These are phyloP conservation scores for Potamilus streckersoni DNA, from an alignment of 1,140 invertebrate genomes.

Conservation along the genomic window DNA sequence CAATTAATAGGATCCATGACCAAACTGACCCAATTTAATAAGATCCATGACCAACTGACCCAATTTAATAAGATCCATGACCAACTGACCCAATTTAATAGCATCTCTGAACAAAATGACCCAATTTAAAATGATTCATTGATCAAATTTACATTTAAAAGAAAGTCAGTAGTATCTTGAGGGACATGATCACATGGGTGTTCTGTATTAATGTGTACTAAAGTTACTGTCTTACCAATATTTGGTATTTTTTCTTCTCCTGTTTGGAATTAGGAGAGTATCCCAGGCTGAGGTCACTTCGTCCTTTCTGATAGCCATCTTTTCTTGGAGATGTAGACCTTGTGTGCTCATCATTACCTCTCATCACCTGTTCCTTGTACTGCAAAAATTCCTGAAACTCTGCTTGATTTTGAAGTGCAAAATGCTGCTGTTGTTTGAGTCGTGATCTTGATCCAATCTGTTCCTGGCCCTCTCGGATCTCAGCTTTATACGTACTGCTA, in stretches of 20 bases:
- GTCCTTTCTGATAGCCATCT: slow-evolving; percentile 18
- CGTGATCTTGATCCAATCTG: slow-evolving; percentile 1
- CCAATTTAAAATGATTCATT: no score
- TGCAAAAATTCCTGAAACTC: slow-evolving; percentile 46
- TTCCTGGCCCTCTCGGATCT: slow-evolving; percentile 9
- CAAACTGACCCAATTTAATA: no score
- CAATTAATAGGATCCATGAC: neutral
- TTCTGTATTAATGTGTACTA: no score
- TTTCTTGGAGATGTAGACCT: slow-evolving; percentile 31
- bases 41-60: no score
- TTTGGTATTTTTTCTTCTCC: no score
- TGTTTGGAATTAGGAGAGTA: no score
- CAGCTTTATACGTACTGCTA: neutral
- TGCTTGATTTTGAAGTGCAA: slow-evolving; percentile 41
- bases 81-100: neutral
- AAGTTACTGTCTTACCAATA: no score
- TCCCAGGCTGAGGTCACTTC: neutral
- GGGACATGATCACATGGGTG: no score
- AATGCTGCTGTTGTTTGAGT: slow-evolving; percentile 43
- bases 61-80: no score
- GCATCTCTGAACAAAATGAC: neutral
- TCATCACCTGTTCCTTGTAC: slow-evolving; percentile 17
- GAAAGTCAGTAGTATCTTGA: no score
- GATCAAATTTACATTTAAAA: no score
- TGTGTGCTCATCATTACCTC: slow-evolving; percentile 9